phyloP scores from a whole-genome alignment of 2,113 vertebrate genomes.

The Percina caprodes region DNA sequence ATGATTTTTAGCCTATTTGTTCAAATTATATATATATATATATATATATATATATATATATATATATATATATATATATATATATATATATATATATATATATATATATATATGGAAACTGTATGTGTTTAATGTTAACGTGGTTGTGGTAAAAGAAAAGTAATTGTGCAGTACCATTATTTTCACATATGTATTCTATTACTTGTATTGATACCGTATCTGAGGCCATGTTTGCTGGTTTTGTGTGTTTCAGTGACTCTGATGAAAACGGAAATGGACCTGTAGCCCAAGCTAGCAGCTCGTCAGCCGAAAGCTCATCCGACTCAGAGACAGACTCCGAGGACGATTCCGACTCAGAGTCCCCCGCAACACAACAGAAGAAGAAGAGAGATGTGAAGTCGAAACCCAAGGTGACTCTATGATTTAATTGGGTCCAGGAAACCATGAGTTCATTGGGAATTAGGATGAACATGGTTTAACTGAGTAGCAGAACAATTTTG shows the following conservation, averaged over 20 bases:
- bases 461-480: neutral
- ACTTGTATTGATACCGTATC: neutral
- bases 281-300: constrained; percentile 72
- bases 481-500: neutral
- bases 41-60: too few relatives aligned
- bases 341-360: constrained; percentile 74
- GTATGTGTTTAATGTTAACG: neutral
- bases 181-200: neutral
- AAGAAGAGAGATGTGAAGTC: constrained; percentile 50
- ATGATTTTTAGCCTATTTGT: neutral
- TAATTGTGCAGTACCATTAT: neutral
- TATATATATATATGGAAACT: too few relatives aligned
- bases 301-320: constrained; percentile 86
- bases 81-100: too few relatives aligned
- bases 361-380: constrained; percentile 43
- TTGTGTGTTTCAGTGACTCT: constrained; percentile 70
- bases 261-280: constrained; percentile 70
- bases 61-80: too few relatives aligned
- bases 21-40: neutral
- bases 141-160: neutral
- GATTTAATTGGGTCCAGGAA: neutral
- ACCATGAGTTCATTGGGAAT: neutral
- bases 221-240: neutral
- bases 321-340: constrained; percentile 85
- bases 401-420: constrained; percentile 72